Percentiles rank a stretch among this genome's conserved stretches.
Evolutionary conservation across 2,888 invertebrate genomes (phyloP).

Genomic region (Uropetala carovei): DNA sequence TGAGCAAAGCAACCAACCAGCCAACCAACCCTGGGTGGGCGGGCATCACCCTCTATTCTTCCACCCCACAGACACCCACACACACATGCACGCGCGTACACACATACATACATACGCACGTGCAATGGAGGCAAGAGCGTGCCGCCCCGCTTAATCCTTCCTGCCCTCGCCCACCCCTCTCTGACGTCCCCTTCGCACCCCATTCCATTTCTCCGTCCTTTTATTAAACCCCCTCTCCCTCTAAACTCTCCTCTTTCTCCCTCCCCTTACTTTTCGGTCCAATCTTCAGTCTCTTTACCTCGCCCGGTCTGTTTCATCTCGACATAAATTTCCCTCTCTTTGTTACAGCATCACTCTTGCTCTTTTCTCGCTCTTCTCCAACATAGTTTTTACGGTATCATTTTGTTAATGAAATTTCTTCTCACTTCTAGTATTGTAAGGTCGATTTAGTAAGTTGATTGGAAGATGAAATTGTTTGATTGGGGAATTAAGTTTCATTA

Average conservation of each 20-base stretch:
- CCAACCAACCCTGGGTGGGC: background rate
- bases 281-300: background rate
- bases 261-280: background rate
- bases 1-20: background rate
- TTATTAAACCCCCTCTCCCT: background rate
- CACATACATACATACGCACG: background rate
- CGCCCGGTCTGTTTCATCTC: background rate
- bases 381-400: no score
- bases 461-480: no score
- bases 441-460: no score
- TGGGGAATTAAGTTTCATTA: no score
- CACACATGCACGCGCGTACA: background rate
- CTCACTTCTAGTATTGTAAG: no score
- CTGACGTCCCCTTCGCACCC: background rate
- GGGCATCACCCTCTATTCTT: background rate
- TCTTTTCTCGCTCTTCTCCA: background rate
- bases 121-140: background rate
- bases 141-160: background rate
- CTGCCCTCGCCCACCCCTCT: background rate
- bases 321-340: background rate
- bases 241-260: background rate
- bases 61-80: conserved; percentile 18
- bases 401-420: no score
- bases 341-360: background rate
- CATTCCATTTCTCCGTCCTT: no score